Percentiles rank a stretch among this genome's conserved stretches.
These are phyloP conservation scores for Epinotia nisella DNA, from an alignment of 2,888 invertebrate genomes.

Conservation along the genomic window DNA sequence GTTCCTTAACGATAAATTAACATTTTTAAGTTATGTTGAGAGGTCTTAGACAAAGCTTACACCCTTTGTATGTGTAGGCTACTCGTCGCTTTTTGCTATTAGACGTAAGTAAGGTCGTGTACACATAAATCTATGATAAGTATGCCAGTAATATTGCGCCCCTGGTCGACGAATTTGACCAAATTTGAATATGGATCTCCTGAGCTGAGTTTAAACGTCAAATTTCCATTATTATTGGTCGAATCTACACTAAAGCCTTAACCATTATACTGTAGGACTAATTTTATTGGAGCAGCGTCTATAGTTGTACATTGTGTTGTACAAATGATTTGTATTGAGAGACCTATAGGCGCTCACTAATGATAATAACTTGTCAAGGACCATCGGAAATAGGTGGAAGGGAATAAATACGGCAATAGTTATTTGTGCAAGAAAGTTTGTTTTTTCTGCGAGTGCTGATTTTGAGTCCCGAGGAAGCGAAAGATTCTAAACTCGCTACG, in stretches of 20 bases:
- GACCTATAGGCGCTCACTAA: not conserved
- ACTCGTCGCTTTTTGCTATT: too few species aligned
- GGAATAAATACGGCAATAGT: too few species aligned
- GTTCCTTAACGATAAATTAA: constrained; percentile 4
- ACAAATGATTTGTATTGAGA: too few species aligned
- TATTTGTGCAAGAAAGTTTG: too few species aligned
- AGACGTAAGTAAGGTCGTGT: too few species aligned
- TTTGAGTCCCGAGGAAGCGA: too few species aligned
- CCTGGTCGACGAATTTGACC: not conserved
- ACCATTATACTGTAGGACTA: not conserved
- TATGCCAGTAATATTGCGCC: too few species aligned
- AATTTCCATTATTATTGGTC: not conserved
- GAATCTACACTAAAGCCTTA: not conserved
- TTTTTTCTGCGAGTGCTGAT: too few species aligned
- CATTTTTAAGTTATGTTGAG: not conserved
- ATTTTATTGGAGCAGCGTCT: not conserved
- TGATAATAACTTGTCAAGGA: not conserved
- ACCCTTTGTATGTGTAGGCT: too few species aligned
- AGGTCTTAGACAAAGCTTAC: not conserved
- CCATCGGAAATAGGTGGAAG: not conserved
- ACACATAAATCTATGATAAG: too few species aligned
- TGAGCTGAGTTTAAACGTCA: not conserved
- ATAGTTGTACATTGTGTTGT: too few species aligned
- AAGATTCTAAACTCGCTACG: too few species aligned
- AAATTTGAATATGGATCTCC: not conserved